Evolutionary conservation across 2,113 vertebrate species (phyloP).

Genomic region (Candoia aspera): DNA sequence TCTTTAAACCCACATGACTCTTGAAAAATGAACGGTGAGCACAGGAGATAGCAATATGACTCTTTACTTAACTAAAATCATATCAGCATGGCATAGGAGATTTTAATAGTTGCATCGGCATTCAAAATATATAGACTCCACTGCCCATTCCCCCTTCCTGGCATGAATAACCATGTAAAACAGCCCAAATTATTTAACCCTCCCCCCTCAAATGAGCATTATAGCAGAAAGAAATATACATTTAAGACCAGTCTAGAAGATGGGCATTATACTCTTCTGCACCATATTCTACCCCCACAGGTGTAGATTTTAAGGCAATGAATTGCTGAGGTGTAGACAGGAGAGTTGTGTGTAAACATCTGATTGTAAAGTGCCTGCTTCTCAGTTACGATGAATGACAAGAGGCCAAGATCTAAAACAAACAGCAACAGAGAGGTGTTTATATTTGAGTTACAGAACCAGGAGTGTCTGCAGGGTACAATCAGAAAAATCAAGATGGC

Average conservation of each 20-base stretch:
- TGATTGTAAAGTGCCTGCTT: conserved; percentile 56
- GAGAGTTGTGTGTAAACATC: conserved; percentile 46
- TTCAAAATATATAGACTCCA: background rate
- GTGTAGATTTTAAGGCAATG: conserved; percentile 71
- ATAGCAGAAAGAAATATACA: background rate
- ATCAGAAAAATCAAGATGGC: background rate
- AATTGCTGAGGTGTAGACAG: conserved; percentile 59
- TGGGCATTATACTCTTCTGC: conserved; percentile 35
- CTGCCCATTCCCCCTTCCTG: background rate
- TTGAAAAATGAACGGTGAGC: conserved; percentile 48
- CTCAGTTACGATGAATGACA: conserved; percentile 6
- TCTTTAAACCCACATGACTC: background rate
- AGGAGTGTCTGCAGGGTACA: too few relatives aligned
- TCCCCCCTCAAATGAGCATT: background rate
- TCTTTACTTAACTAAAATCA: background rate
- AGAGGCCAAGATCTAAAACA: conserved; percentile 39
- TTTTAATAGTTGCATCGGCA: background rate
- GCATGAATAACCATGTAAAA: conserved; percentile 64
- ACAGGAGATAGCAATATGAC: conserved; percentile 26
- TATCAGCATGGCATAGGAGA: background rate
- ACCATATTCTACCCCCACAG: conserved; percentile 44
- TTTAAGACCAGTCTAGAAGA: background rate
- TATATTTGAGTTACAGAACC: conserved; percentile 21
- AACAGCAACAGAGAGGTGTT: background rate
- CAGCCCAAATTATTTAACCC: conserved; percentile 38